These are phyloP conservation scores for Anolis carolinensis DNA, from an alignment of 2,113 vertebrate species.

Conservation along the genomic window DNA sequence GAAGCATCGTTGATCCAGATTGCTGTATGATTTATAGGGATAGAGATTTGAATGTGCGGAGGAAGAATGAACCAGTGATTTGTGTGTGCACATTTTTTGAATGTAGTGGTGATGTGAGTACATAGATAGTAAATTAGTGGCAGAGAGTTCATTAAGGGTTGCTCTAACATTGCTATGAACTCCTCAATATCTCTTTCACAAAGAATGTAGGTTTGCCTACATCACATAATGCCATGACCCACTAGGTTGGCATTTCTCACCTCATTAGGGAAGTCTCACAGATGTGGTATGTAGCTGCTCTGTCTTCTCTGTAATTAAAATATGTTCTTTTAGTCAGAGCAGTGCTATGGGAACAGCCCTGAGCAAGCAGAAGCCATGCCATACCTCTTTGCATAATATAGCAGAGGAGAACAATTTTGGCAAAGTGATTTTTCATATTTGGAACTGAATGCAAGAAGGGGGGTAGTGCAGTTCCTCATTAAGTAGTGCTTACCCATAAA, in stretches of 20 bases:
- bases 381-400: too few species aligned
- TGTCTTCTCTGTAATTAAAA: not conserved
- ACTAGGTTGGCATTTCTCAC: not conserved
- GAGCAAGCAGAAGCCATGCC: not conserved
- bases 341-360: not conserved
- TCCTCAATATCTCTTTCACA: not conserved
- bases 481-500: too few species aligned
- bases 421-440: not conserved
- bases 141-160: too few species aligned
- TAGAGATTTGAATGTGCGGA: not conserved
- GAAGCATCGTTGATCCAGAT: not conserved
- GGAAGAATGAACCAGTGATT: not conserved
- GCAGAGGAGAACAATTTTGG: not conserved
- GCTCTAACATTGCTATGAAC: not conserved
- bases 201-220: not conserved
- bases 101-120: not conserved
- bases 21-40: not conserved
- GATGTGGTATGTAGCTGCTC: not conserved
- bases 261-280: not conserved
- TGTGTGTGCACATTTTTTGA: not conserved
- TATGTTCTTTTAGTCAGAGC: not conserved
- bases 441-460: not conserved
- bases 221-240: not conserved
- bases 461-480: not conserved
- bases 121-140: too few species aligned